Evolutionary conservation across 2,797 vertebrate genomes (phyloP), one percentile per base, ranked within the genome.

Genomic region (Manis pentadactyla): DNA sequence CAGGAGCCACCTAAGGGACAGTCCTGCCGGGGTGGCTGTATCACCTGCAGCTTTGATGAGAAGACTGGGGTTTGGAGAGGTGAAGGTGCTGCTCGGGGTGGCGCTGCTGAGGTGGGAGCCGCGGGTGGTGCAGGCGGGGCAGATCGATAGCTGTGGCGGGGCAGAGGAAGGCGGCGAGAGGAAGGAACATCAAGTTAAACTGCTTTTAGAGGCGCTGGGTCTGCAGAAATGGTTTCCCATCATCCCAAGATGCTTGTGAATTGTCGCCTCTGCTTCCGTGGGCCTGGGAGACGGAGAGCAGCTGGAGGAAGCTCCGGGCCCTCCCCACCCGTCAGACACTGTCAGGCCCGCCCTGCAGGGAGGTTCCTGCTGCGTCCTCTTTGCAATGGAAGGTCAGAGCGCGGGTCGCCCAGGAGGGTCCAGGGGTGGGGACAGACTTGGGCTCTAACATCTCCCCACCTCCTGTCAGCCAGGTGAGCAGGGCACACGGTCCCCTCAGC

Each of bases 81-180:
- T 11, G 39, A 9, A 13, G 37, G 6, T 13, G n/a, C 46, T 27
- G 25, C 7, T 1, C 7, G 0, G 4, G 23, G 73, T 1, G 2
- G 68, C 21, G 0, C 27, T 4, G 94, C 55, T 4, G 69, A 46
- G 31, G 18, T 3, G n/a, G 86, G 51, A 49, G 37, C 66, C 7
- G n/a, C 59, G 71, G 46, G 46, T 46, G 46, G 46, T 46, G 46
- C 46, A 46, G 46, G 46, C 0, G 0, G 0, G 0, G 27, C 1
- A 12, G 66, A 34, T 77, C 29, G 0, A 39, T 31, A 21, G 49
- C 46, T 55, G 74, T 18, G 75, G 84, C 12, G 14, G 73, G 27
- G 34, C 74, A 31, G 21, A 51, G 93, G 78, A 89, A 92, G 53
- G 14, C 83, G 3, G 78, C 19, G 64, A 34, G 5, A 64, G 64